Evolutionary conservation across 2,888 invertebrate genomes (phyloP).

Genomic region (Drosophila falleni): DNA sequence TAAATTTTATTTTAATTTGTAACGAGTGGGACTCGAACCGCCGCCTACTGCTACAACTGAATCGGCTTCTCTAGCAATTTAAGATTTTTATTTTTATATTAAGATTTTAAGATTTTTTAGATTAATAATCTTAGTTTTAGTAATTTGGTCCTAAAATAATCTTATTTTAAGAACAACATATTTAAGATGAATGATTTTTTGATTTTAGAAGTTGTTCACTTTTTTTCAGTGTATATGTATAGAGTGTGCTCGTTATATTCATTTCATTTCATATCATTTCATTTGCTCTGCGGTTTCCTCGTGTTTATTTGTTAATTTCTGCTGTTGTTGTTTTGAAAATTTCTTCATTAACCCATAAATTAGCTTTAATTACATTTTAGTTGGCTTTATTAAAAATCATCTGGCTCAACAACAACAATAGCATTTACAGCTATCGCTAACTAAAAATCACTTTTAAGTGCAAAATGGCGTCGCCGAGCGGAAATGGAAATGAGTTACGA

Average conservation of each 20-base stretch:
- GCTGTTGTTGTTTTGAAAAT: slow-evolving; percentile 65
- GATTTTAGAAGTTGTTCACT: too few relatives aligned
- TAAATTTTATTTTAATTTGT: too few relatives aligned
- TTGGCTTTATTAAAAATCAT: slow-evolving; percentile 74
- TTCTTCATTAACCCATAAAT: slow-evolving; percentile 82
- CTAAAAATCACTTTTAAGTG: slow-evolving; percentile 38
- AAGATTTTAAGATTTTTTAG: too few relatives aligned
- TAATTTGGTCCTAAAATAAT: too few relatives aligned
- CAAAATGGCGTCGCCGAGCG: slow-evolving; percentile 49
- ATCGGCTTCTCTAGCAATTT: too few relatives aligned
- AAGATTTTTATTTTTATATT: too few relatives aligned
- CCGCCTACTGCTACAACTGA: too few relatives aligned
- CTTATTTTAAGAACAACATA: too few relatives aligned
- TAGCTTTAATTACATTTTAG: slow-evolving; percentile 78
- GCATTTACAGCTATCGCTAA: slow-evolving; percentile 17
- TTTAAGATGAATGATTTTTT: too few relatives aligned
- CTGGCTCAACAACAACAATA: slow-evolving; percentile 45
- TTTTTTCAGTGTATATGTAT: too few relatives aligned
- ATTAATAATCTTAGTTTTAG: too few relatives aligned
- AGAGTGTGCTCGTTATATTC: slow-evolving; percentile 58
- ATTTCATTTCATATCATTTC: slow-evolving; percentile 48
- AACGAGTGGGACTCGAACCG: too few relatives aligned
- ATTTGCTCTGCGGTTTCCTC: slow-evolving; percentile 45
- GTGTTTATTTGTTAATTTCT: slow-evolving; percentile 65
- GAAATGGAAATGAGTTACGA: slow-evolving; percentile 63